Percentiles rank a stretch among this genome's conserved stretches.
Conservation (phyloP, 1,140 invertebrate genomes). For the Hylyphantes graminicola region DNA sequence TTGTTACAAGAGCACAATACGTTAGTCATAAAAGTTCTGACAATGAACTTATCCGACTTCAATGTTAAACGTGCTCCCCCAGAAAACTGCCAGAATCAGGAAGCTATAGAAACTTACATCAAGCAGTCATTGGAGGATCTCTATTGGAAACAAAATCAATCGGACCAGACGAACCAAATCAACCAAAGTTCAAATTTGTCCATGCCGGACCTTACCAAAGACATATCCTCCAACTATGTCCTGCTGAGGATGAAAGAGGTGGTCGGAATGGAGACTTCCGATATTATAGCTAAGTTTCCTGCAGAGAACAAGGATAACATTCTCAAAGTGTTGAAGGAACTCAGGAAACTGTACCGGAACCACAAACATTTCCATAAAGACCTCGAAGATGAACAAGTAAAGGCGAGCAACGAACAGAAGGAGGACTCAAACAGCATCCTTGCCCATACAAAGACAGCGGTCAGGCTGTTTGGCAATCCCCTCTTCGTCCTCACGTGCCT, state of each 20-base stretch:
- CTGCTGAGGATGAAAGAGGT: background rate
- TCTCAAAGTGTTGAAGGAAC: background rate
- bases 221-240: background rate
- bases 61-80: too few species aligned
- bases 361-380: background rate
- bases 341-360: background rate
- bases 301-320: background rate
- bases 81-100: background rate
- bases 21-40: background rate
- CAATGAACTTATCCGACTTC: background rate
- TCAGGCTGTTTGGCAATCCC: conserved; percentile 19
- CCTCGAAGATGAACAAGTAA: background rate
- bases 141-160: background rate
- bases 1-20: background rate
- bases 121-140: background rate
- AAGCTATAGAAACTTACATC: background rate
- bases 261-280: background rate
- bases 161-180: background rate
- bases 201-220: background rate
- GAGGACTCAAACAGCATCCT: background rate
- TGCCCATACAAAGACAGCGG: conserved; percentile 3
- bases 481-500: conserved; percentile 26
- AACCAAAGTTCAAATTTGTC: background rate
- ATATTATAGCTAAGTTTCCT: background rate
- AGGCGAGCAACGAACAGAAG: too few species aligned